These are phyloP conservation scores for Cheilosia impressa DNA, from an alignment of 2,888 invertebrate genomes.

Conservation along the genomic window DNA sequence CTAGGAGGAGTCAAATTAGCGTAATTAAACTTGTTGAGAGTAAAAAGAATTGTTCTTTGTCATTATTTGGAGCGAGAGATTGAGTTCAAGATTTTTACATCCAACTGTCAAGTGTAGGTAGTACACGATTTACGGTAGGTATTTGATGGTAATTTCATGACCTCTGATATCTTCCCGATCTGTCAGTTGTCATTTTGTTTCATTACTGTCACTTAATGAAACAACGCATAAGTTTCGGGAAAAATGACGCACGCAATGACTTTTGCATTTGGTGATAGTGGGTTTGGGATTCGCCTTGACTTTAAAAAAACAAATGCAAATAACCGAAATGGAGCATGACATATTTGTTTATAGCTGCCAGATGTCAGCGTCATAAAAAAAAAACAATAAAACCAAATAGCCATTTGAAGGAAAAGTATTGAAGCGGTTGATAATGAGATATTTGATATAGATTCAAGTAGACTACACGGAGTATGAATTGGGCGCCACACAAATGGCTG, in stretches of 20 bases:
- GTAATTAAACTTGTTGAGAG: constrained; percentile 15
- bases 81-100: constrained; percentile 55
- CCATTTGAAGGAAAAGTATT: no score
- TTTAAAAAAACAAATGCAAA: background rate
- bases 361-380: no score
- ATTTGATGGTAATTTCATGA: background rate
- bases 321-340: background rate
- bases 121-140: background rate
- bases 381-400: background rate
- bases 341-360: background rate
- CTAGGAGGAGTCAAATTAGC: constrained; percentile 29
- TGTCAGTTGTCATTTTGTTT: background rate
- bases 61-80: constrained; percentile 58
- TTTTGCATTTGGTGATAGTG: background rate
- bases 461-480: no score
- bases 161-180: constrained; percentile 8
- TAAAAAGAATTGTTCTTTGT: background rate
- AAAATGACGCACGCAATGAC: background rate
- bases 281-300: background rate
- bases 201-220: background rate
- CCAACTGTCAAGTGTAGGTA: constrained; percentile 5
- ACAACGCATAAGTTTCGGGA: background rate
- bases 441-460: background rate
- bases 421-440: background rate
- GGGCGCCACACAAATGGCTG: no score